Conservation (phyloP, 1,140 invertebrate species). For the Ostrea denselamellosa region DNA sequence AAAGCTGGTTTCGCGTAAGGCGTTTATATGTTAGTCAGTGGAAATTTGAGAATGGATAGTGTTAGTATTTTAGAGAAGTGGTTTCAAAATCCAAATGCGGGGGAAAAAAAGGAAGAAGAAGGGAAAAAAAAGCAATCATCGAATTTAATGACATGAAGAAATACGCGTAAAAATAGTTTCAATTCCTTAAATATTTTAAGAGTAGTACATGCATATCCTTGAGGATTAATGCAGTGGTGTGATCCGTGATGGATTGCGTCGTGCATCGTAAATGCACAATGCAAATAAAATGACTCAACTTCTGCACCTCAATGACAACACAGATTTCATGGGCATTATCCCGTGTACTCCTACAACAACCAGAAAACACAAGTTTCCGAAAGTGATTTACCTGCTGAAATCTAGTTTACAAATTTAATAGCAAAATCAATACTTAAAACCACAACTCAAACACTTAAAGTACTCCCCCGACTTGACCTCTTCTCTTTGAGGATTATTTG, state of each 20-base stretch:
- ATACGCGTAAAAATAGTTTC: too few relatives aligned
- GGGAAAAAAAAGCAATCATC: too few relatives aligned
- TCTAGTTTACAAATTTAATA: conserved; percentile 28
- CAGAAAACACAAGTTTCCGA: conserved; percentile 20
- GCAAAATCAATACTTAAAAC: conserved; percentile 33
- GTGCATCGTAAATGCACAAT: background rate
- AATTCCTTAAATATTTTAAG: too few relatives aligned
- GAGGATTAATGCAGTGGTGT: background rate
- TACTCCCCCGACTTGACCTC: conserved; percentile 26
- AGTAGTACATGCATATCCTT: too few relatives aligned
- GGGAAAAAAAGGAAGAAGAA: too few relatives aligned
- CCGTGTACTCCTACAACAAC: conserved; percentile 20
- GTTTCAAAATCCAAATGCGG: too few relatives aligned
- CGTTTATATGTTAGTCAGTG: too few relatives aligned
- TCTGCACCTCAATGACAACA: background rate
- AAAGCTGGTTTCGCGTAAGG: too few relatives aligned
- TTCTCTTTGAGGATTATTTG: conserved; percentile 30
- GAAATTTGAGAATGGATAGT: too few relatives aligned
- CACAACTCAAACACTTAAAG: conserved; percentile 37
- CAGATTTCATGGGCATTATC: background rate
- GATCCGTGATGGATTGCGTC: background rate
- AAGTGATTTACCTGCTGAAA: conserved; percentile 19
- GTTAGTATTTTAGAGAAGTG: too few relatives aligned
- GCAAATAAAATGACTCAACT: conserved; percentile 21
- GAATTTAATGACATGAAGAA: too few relatives aligned